These are phyloP conservation scores for Machaerirhynchus nigripectus DNA, from an alignment of 2,113 vertebrate genomes.

Conservation along the genomic window DNA sequence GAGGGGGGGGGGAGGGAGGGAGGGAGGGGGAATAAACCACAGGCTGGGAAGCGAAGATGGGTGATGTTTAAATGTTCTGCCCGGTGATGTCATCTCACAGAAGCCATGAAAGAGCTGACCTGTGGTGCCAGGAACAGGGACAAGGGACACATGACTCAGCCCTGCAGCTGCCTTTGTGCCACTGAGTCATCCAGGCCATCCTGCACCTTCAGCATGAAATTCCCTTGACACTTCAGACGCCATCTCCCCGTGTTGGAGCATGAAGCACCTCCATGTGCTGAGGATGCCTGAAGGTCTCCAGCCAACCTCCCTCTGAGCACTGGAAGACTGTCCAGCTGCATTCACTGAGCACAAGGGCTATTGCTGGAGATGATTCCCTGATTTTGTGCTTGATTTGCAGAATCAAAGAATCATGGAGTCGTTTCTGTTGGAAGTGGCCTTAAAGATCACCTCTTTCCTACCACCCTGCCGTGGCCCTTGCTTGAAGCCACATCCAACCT, in stretches of 20 bases:
- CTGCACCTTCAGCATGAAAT: not conserved
- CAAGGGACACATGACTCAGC: not conserved
- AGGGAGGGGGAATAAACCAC: not conserved
- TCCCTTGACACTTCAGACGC: not conserved
- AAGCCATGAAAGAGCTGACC: not conserved
- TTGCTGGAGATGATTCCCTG: not conserved
- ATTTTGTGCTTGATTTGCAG: not conserved
- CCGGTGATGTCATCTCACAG: accelerated
- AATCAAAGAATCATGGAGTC: not conserved
- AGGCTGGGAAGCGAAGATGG: not conserved
- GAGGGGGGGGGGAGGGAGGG: not conserved
- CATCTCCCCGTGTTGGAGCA: not conserved
- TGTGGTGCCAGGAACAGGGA: not conserved
- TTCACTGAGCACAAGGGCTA: not conserved
- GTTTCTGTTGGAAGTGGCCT: not conserved
- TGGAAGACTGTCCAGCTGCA: not conserved
- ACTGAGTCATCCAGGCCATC: not conserved
- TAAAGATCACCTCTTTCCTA: not conserved
- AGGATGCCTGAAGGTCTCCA: not conserved
- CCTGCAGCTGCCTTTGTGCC: not conserved
- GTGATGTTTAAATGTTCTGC: not conserved
- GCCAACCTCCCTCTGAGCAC: accelerated
- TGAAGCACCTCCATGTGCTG: not conserved
- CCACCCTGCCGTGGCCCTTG: not conserved
- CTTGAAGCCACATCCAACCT: not conserved